Base-by-base conservation (phyloP, 1,140 invertebrate species). In the Leptopilina clavipes region DNA sequence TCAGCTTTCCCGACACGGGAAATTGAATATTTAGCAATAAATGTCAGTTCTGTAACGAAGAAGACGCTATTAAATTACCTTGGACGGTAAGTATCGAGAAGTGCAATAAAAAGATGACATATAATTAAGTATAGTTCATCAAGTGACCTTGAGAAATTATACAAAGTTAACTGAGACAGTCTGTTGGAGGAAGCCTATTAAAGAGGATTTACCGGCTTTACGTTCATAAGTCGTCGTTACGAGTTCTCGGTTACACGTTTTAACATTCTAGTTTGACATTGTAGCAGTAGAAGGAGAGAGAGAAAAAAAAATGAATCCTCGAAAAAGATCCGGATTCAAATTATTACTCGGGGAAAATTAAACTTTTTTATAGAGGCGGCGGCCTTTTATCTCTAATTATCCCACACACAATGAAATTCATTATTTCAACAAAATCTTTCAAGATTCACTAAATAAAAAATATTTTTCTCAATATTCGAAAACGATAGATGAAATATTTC, bases 121-220 rank as follows among this genome's bases (percentile, higher is more conserved):
- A 65, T 65, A 65, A 65, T 65, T 65, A 65, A 65, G 59, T 37
- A 37, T 65, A 31, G 59, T 65, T 65, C 25, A 65, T 31, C 14
- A 31, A 65, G 59, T 14, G 59, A 65, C 59, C 59, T 65, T 65
- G 59, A 65, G 2, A 65, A 65, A 65, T 65, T 31, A n/a, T n/a
- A 65, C 59, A 65, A 65, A 65, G 59, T 65, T 65, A 65, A 31
- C 59, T n/a, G 22, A 65, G 59, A n/a, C 59, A 65, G 56, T 59
- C 56, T 59, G 56, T 12, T 59, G 56, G 56, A 59, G 56, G 5
- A 59, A 65, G 59, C 25, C 59, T 65, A 65, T 65, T 31, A 65
- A 37, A 65, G 59, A 65, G 59, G 59, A 65, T 65, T 65, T 65
- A 65, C 59, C 59, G 59, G 59, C 59, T 65, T 65, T 37, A 37